Evolutionary conservation across 2,888 invertebrate species (phyloP), one percentile per base, ranked within the genome.

Genomic region (Brenthis ino): DNA sequence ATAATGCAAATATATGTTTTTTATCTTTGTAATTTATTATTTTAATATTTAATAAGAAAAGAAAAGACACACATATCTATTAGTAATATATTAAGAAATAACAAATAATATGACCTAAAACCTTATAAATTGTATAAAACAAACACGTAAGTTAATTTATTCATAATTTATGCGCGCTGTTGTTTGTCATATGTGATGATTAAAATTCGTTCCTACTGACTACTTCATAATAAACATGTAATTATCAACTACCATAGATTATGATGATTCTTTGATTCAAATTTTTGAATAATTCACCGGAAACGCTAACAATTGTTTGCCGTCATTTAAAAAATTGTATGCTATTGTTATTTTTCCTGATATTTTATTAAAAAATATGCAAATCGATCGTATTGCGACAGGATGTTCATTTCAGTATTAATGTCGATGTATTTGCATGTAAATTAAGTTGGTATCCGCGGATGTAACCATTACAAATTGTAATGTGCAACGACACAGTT

Each of bases 341-440:
- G 85, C 86, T 86, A 79, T 90, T 91, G 91, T 91, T 88, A 82
- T 85, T 85, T 85, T 85, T 83, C 81, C 82, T 82, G 86, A 85
- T 77, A 89, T 89, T 85, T 90, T 89, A 90, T 88, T 85, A 91
- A 91, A 88, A 92, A 91, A 92, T 91, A 93, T 93, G 93, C 92
- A 90, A 92, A 93, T 93, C 91, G 85, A 92, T 91, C 82, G 86
- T 79, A 79, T 74, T 77, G 80, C 80, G 82, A 83, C 91, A 89
- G 92, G 93, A 92, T 89, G 91, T 82, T 86, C 88, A 85, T 89
- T 91, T 92, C 90, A 82, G 88, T 90, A 86, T 87, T 89, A 88
- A 88, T 85, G 86, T 80, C 83, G 80, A 84, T 81, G 85, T 87
- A 91, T 92, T 91, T 88, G 87, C 91, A 92, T 93, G 88, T 91